Base-by-base conservation (phyloP, 2,113 vertebrate genomes). In the Nanorana parkeri region DNA sequence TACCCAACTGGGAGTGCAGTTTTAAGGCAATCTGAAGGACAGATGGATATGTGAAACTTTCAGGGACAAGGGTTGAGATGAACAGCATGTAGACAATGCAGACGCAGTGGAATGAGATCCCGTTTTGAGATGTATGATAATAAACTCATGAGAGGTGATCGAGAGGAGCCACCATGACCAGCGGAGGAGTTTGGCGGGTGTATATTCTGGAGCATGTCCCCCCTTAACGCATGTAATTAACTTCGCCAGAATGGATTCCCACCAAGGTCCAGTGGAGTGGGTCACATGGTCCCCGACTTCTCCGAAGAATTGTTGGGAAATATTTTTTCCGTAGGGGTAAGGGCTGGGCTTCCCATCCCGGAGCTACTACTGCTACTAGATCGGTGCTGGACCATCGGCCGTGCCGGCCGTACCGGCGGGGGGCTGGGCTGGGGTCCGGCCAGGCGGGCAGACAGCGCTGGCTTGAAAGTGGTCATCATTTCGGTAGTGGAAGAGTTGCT, bases 391-490 rank as follows among this genome's bases (percentile, higher is more conserved):
- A 94, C 92, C 56, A 93, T 92, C 0, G 97, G 96, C 20, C 97
- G 88, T 64, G 90, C 86, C 0, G 96, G 96, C 41, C 97, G 91
- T 93, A 95, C 90, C 0, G 96, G 93, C 0, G 96, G 96, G 0
- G 97, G 96, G 84, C 97, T 95, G 54, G 99, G 94, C 91, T 99
- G 97, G 17, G 96, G 91, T 0, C 97, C 95, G 0, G 90, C 96
- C 89, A 99, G 89, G 20, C 97, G 94, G 24, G 96, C 96, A 0
- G 96, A 97, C 54, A 98, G 93, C 0, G 95, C 93, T 0, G 97
- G 97, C 87, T 99, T 99, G 87, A 99, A 99, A 56, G 97, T 99
- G 89, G 94, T 98, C 97, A 99, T 96, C 97, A 98, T 98, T 90
- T 99, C 96, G 0, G 94, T 90, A 84, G 94, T 97, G 84, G 96